Evolutionary conservation across 1,140 invertebrate species (phyloP), one percentile per base, ranked within the genome.

Genomic region (Cyclargus thomasi): DNA sequence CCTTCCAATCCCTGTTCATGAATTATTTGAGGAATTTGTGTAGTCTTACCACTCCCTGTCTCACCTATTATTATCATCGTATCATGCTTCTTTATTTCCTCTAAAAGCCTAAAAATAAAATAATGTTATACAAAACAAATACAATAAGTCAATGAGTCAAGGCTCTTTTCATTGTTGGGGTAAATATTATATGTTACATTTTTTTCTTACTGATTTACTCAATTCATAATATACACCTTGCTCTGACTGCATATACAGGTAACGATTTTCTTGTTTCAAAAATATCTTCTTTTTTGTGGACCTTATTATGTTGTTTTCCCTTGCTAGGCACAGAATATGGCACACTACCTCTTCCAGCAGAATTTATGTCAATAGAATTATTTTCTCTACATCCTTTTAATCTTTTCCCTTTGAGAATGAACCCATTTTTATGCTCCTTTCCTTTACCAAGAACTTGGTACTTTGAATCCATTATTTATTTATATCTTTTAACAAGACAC

Each of bases 21-120:
- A 1, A 99, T 92, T 90, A 99, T 97, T 82, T 97, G 97, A n/a
- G 96, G 95, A 75, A 97, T 96, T 83, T 97, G 98, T 65, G 99
- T 99, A 14, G 99, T 99, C 92, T 99, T 99, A 0, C 98, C 98
- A 83, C 97, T 98, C 14, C 98, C 97, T 63, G 97, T 99, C 92
- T 99, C 98, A 82, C 98, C 98, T 91, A 99, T 98, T 75, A 99
- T 96, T 75, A 99, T 99, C 17, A 99, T 89, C 39, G 86, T 89
- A 23, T 77, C 69, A 70, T 88, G 82, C 71, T 90, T 91, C 59
- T 74, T 86, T 68, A 91, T 85, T 74, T 91, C 90, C 80, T 89
- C 88, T 68, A 91, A 68, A 29, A 91, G 72, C 67, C 90, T 91
- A 70, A 53, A 59, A 62, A 62, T 29, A 62, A 62, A 29, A 29